Percentiles rank a stretch among this genome's conserved stretches.
Evolutionary conservation across 2,888 invertebrate genomes (phyloP).

Genomic region (Cepaea hortensis): DNA sequence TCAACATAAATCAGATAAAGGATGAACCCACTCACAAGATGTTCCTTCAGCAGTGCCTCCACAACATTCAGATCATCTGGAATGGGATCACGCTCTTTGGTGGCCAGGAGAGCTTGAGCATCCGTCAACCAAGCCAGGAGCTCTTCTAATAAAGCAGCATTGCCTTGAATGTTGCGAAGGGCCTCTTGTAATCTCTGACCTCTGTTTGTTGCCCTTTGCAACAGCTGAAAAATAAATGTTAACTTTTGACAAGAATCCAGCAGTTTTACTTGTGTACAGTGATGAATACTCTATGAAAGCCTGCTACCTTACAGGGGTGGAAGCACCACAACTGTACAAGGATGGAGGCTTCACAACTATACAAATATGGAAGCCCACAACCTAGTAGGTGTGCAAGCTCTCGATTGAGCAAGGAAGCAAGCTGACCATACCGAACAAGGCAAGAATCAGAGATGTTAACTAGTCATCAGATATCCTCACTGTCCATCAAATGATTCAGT

Average conservation of each 20-base stretch:
- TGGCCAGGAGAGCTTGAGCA: constrained; percentile 73
- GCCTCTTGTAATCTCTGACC: constrained; percentile 71
- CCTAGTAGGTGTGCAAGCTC: too few relatives aligned
- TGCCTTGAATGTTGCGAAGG: constrained; percentile 71
- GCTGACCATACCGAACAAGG: too few relatives aligned
- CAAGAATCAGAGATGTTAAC: too few relatives aligned
- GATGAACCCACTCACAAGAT: constrained; percentile 62
- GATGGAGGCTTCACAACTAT: too few relatives aligned
- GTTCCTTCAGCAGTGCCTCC: constrained; percentile 73
- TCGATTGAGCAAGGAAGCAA: too few relatives aligned
- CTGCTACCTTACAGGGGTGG: too few relatives aligned
- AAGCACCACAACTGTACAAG: too few relatives aligned
- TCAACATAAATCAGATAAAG: neutral
- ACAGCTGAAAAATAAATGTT: constrained; percentile 28
- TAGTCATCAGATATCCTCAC: too few relatives aligned
- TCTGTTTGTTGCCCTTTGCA: constrained; percentile 52
- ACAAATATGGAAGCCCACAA: too few relatives aligned
- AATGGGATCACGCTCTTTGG: constrained; percentile 74
- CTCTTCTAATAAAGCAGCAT: constrained; percentile 74
- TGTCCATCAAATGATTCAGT: too few relatives aligned
- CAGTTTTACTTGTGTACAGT: neutral
- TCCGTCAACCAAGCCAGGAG: constrained; percentile 74
- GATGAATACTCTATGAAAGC: too few relatives aligned
- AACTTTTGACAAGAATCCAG: neutral
- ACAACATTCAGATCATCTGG: constrained; percentile 75